Evolutionary conservation across 2,888 invertebrate genomes (phyloP), one percentile per base, ranked within the genome.

Genomic region (Baronia brevicornis): DNA sequence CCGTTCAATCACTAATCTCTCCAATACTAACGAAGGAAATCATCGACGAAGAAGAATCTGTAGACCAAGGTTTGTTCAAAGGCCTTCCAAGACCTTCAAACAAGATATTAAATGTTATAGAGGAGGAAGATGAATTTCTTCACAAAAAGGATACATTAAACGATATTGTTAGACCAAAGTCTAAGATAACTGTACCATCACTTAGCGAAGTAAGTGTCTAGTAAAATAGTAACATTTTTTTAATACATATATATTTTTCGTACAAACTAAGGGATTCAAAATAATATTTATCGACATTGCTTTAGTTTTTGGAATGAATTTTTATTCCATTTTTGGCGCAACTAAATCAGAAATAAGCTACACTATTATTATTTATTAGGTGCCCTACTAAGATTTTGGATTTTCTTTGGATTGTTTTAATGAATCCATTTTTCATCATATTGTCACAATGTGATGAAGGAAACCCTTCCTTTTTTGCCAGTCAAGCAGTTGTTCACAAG

Each of bases 141-240:
- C 84, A 85, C 38, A 90, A 89, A 51, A 89, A 87, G 45, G 87
- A 84, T 40, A 59, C 57, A 5, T 55, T 64, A 1, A 32, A 41
- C 3, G 62, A 53, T 36, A 23, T 52, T 31, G 60, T 71, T 40
- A 84, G 68, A 66, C 80, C 75, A 42, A 80, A 88, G 33, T 88
- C 90, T 1, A 88, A 87, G 64, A 92, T 92, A 42, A 85, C 85
- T 21, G 87, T 92, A 28, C 92, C 92, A 1, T 89, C 90, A 1
- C 68, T 92, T 3, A 86, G 84, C 46, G 88, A 91, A 62, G 89
- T 89, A 70, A 69, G 72, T 52, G 21, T 18, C 17, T 5, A 28
- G 12, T 21, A n/a, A 12, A 15, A 5, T 25, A 19, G 13, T 19
- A 5, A 22, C 17, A 12, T 6, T 7, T 2, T 6, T 7, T 2